Conservation (phyloP, 2,888 invertebrate species). For the Pimpla rufipes region DNA sequence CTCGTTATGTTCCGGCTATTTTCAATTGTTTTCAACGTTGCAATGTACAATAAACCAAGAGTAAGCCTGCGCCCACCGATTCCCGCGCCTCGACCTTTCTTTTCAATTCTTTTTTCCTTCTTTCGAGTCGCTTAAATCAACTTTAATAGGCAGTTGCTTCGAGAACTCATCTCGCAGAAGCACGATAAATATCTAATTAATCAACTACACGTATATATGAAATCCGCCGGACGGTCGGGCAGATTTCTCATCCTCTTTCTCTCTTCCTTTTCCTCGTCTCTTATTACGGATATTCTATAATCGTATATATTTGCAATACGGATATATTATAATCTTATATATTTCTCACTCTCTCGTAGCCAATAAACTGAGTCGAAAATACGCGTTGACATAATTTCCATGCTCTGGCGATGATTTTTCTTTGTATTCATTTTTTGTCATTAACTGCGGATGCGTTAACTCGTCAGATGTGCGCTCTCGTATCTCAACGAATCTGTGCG, state of each 20-base stretch:
- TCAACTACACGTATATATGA: constrained; percentile 65
- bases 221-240: constrained; percentile 54
- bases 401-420: constrained; percentile 39
- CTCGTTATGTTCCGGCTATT: constrained; percentile 79
- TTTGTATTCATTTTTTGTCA: constrained; percentile 12
- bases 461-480: constrained; percentile 51
- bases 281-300: constrained; percentile 45
- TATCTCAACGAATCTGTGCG: constrained; percentile 26
- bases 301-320: constrained; percentile 49
- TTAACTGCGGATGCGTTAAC: constrained; percentile 40
- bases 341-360: constrained; percentile 8
- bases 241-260: constrained; percentile 29
- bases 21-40: constrained; percentile 66
- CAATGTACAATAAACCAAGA: constrained; percentile 69
- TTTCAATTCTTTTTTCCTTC: constrained; percentile 63
- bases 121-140: constrained; percentile 64
- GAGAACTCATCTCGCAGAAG: constrained; percentile 69
- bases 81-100: constrained; percentile 14
- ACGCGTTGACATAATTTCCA: constrained; percentile 51
- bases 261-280: constrained; percentile 10
- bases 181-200: constrained; percentile 70
- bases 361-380: constrained; percentile 50
- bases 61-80: constrained; percentile 62
- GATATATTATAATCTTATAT: constrained; percentile 24
- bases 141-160: constrained; percentile 75